A percentile compares a stretch with the other conserved stretches of the same genome.
Evolutionary conservation across 1,140 invertebrate species (phyloP).

Genomic region (Sycobia sp.): DNA sequence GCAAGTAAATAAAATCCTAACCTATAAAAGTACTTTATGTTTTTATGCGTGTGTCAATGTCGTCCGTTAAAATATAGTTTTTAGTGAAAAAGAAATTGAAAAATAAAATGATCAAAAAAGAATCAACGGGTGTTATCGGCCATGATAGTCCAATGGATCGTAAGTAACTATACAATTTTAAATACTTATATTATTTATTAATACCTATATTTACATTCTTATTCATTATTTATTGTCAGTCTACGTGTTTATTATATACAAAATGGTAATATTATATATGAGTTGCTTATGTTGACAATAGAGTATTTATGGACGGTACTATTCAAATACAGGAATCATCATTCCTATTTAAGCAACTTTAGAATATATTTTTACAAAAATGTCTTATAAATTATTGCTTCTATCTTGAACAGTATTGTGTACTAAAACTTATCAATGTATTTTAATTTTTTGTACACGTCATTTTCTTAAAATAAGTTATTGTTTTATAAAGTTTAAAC

Average conservation of each 20-base stretch:
- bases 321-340: slow-evolving; percentile 1
- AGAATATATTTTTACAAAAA: neutral
- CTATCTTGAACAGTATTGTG: neutral
- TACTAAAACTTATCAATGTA: neutral
- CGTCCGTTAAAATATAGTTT: too few relatives aligned
- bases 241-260: slow-evolving; percentile 17
- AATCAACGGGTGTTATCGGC: slow-evolving; percentile 8
- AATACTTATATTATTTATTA: slow-evolving; percentile 2
- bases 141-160: slow-evolving; percentile 23
- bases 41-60: neutral
- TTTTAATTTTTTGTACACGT: neutral
- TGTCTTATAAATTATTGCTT: neutral
- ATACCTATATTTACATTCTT: slow-evolving; percentile 8
- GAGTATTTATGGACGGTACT: neutral
- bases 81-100: neutral
- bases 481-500: neutral
- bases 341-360: neutral
- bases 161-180: slow-evolving; percentile 20
- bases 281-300: neutral
- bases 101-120: slow-evolving; percentile 4
- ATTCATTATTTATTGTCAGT: slow-evolving; percentile 5
- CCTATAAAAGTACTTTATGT: slow-evolving; percentile 22
- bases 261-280: neutral
- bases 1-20: slow-evolving; percentile 12
- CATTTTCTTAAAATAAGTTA: neutral